Evolutionary conservation across 2,113 vertebrate genomes (phyloP).

Genomic region (Equus przewalskii): DNA sequence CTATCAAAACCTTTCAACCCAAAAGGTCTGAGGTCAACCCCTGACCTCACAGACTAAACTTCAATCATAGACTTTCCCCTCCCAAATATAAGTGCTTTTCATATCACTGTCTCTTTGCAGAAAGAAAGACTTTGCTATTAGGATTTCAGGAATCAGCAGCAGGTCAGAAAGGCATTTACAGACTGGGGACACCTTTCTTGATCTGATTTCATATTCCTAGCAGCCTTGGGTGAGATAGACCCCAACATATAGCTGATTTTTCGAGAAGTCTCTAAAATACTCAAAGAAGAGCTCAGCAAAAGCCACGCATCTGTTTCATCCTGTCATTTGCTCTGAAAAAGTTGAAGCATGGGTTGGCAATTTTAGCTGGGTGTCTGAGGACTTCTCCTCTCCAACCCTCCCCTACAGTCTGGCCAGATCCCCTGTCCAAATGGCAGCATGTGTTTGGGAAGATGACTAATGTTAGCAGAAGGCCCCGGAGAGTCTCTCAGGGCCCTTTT

Average conservation of each 20-base stretch:
- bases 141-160: not conserved
- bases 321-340: not conserved
- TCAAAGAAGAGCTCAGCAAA: not conserved
- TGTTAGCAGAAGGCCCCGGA: slow-evolving; percentile 71
- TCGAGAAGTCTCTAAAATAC: not conserved
- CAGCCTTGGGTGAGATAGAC: not conserved
- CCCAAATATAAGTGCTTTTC: not conserved
- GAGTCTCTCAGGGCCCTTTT: slow-evolving; percentile 70
- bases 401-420: slow-evolving; percentile 18
- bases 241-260: not conserved
- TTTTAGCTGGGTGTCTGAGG: not conserved
- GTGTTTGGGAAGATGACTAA: slow-evolving; percentile 56
- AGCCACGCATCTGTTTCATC: not conserved
- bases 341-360: not conserved
- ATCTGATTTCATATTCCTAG: not conserved
- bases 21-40: not conserved
- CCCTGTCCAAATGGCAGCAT: slow-evolving; percentile 51
- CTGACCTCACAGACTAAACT: slow-evolving; percentile 22
- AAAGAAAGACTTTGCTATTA: not conserved
- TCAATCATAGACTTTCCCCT: not conserved
- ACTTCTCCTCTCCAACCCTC: not conserved
- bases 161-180: not conserved
- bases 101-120: not conserved
- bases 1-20: not conserved
- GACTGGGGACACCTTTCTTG: not conserved